Base-by-base conservation (phyloP, 2,888 invertebrate species). In the Rosalia funebris region DNA sequence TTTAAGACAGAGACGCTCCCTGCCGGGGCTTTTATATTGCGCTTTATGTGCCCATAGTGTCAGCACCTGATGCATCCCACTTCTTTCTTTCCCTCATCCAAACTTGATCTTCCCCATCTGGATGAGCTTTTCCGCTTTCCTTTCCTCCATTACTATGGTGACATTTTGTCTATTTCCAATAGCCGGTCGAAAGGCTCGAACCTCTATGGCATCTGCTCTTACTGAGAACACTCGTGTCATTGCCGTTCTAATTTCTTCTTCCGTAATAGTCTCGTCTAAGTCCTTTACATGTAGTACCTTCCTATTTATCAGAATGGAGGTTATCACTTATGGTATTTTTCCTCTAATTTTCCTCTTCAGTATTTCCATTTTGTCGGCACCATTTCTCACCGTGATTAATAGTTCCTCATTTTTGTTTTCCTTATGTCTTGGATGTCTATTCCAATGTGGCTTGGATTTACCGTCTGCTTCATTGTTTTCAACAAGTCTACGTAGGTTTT, bases 161-260 rank as follows among this genome's bases (percentile, higher is more conserved):
- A 25, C 25, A 9, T 25, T 25, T 25, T 25, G 25, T 25, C 25
- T 25, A 9, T 9, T 9, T 1, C 14, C 67, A 14, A 47, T 52
- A 10, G 65, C 63, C n/a, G 68, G 67, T 32, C 66, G 14, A 66
- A n/a, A 52, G 9, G 61, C 60, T 44, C 63, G 61, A 1, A 66
- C 50, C 10, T 55, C 57, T n/a, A 69, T 11, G 10, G 12, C 41
- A 1, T 58, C 57, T 20, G 52, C 17, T 19, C 37, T 57, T 20
- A 57, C 31, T n/a, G 39, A 37, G 12, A 31, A 32, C 15, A 14
- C 12, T 5, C 54, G 37, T 9, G 17, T 14, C 0, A 63, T 41
- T 20, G 46, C 47, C 10, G n/a, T 25, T 36, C 20, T n/a, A n/a
- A n/a, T n/a, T n/a, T n/a, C n/a, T n/a, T n/a, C n/a, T n/a, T n/a